Base-by-base conservation (phyloP, 2,797 vertebrate species). In the Falco concolor region DNA sequence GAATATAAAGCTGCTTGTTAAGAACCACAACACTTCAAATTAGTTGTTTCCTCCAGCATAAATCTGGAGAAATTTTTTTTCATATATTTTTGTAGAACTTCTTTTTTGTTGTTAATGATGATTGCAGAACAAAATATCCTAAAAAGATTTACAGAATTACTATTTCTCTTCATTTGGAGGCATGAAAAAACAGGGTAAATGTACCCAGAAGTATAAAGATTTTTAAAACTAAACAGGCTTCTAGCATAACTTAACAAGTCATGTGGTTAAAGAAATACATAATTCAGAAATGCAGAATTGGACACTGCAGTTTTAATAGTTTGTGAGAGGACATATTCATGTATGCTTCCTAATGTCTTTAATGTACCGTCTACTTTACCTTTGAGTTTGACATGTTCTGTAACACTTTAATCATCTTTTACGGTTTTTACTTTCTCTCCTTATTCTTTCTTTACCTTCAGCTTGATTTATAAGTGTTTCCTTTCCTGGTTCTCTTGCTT, bases 41-140 rank as follows among this genome's bases (percentile, higher is more conserved):
- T 77, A 95, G 63, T 96, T 96, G 27, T 93, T 93, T 95, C 34
- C 38, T 93, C 12, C 44, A 81, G 52, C 44, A 65, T 70, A 82
- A 91, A 84, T 12, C 30, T 52, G 72, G 65, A 9, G 34, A 10
- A 12, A 19, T n/a, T 25, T 25, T 78, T 50, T 50, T 90, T 84
- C 20, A 52, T 54, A 34, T 91, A 21, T 77, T 84, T 75, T 68
- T 89, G 5, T 22, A 61, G 32, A 28, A 49, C 8, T 34, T n/a
- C 9, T 24, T 61, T 68, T 16, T 54, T 72, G 18, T 34, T 81
- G 8, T 9, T 86, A 12, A 32, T 64, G 8, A 44, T 85, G 18
- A n/a, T 69, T 20, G 72, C 20, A 67, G 52, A 79, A 80, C 28
- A 93, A 92, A 89, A 74, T 30, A 78, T 64, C 12, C 14, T 87